These are phyloP conservation scores for Campylomormyrus tamandua DNA, from an alignment of 2,113 vertebrate genomes.

Conservation along the genomic window DNA sequence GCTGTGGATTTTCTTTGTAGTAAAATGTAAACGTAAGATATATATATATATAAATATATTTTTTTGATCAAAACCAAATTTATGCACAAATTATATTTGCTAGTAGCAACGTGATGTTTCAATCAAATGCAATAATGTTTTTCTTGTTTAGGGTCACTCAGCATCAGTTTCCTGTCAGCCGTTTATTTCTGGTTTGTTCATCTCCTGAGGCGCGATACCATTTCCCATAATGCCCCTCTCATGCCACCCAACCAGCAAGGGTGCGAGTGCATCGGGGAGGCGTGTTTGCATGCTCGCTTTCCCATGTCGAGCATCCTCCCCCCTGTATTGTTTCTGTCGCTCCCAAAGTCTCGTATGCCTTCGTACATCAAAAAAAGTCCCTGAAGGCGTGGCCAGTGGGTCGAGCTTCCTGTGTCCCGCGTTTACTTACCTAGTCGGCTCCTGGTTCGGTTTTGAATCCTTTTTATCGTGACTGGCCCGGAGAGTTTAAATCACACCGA, in stretches of 20 bases:
- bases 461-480: not conserved
- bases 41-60: slow-evolving; percentile 16
- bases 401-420: not conserved
- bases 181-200: not conserved
- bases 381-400: not conserved
- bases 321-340: not conserved
- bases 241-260: not conserved
- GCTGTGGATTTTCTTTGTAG: slow-evolving; percentile 18
- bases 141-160: slow-evolving; percentile 16
- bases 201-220: not conserved
- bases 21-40: slow-evolving; percentile 26
- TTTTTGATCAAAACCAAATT: slow-evolving; percentile 26
- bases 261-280: not conserved
- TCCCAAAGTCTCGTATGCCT: not conserved
- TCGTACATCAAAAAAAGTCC: not conserved
- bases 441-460: not conserved
- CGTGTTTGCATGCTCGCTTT: not conserved
- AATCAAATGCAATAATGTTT: slow-evolving; percentile 25
- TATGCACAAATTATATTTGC: slow-evolving; percentile 37
- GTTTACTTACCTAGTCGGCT: not conserved
- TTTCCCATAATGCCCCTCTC: not conserved
- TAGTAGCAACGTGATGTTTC: slow-evolving; percentile 11
- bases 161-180: slow-evolving; percentile 19
- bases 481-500: not conserved
- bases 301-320: not conserved